Evolutionary conservation across 2,113 vertebrate genomes (phyloP).

Genomic region (Hipposideros armiger): DNA sequence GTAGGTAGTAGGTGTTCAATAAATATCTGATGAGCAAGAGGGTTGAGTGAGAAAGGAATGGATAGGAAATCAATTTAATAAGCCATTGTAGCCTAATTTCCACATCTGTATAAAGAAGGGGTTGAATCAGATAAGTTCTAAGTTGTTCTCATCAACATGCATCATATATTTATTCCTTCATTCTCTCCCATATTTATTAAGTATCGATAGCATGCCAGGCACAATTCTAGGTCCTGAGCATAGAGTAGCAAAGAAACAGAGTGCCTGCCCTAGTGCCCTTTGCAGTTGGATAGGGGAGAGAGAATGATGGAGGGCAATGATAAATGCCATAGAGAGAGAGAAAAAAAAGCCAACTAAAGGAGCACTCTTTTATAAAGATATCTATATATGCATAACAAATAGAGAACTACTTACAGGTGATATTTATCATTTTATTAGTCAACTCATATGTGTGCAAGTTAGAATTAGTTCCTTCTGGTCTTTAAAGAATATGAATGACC

Average conservation of each 20-base stretch:
- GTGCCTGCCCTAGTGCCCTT: neutral
- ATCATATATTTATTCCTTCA: neutral
- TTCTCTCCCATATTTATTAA: neutral
- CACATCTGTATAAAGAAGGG: neutral
- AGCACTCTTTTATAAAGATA: neutral
- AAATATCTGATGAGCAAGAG: constrained; percentile 27
- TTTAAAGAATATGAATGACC: neutral
- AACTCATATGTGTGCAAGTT: neutral
- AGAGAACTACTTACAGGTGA: neutral
- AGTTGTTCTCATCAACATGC: neutral
- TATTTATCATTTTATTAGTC: neutral
- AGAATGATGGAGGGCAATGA: neutral
- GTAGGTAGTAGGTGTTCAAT: neutral
- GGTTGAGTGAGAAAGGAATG: constrained; percentile 3
- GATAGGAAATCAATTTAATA: neutral
- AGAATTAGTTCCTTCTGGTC: neutral
- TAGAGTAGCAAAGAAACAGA: neutral
- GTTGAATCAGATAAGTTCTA: neutral
- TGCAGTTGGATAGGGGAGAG: neutral
- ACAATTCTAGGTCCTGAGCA: neutral
- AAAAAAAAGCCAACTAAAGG: neutral
- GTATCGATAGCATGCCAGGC: neutral
- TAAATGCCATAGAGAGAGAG: neutral
- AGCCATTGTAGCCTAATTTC: neutral
- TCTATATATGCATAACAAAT: neutral